Evolutionary conservation across 2,888 invertebrate genomes (phyloP).

Genomic region (Orthosia cruda): DNA sequence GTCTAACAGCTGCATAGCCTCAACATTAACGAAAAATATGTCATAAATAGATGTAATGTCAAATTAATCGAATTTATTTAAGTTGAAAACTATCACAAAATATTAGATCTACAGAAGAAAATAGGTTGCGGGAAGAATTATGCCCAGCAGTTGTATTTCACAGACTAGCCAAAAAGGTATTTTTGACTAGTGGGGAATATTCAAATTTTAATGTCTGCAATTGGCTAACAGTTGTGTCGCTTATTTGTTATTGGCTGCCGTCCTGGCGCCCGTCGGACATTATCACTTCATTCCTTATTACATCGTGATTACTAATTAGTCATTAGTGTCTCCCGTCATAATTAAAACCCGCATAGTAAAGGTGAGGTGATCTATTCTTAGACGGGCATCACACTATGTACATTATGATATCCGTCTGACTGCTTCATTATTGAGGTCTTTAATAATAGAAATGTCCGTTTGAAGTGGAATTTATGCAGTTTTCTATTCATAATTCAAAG

Average conservation of each 20-base stretch:
- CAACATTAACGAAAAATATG: too few relatives aligned
- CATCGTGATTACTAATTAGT: conserved; percentile 47
- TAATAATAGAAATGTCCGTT: neutral
- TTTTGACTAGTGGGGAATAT: neutral
- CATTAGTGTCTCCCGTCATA: conserved; percentile 46
- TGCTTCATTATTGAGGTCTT: conserved; percentile 8
- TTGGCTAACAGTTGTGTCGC: neutral
- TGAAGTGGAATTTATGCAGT: neutral
- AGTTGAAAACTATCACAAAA: too few relatives aligned
- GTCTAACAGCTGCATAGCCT: too few relatives aligned
- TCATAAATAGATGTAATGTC: too few relatives aligned
- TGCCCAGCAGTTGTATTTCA: neutral
- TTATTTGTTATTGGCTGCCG: conserved; percentile 21
- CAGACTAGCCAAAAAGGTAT: neutral
- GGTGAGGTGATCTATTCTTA: conserved; percentile 46
- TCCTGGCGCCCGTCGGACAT: conserved; percentile 38
- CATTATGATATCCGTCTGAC: conserved; percentile 28
- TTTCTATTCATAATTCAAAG: too few relatives aligned
- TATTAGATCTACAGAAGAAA: neutral
- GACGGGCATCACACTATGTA: conserved; percentile 11
- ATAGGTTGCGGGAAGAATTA: neutral
- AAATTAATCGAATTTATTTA: too few relatives aligned
- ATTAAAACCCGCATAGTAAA: conserved; percentile 30
- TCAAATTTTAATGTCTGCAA: neutral
- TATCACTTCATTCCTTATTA: conserved; percentile 53